These are phyloP conservation scores for Andrena hattorfiana DNA, from an alignment of 2,888 invertebrate species.

Conservation along the genomic window DNA sequence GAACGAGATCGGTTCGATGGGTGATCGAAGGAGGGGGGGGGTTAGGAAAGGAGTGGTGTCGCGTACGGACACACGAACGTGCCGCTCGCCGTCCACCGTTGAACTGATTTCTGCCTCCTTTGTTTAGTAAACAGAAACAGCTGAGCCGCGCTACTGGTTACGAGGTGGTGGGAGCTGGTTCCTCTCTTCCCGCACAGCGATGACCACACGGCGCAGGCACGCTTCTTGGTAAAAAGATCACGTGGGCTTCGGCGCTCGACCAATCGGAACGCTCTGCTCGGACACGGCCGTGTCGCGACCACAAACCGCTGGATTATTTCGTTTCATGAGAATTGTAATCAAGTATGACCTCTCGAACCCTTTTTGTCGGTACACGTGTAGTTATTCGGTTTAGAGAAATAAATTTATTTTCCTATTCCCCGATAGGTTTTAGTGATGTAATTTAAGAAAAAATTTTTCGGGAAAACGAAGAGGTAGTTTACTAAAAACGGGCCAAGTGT, in stretches of 20 bases:
- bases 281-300: background rate
- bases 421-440: too few relatives aligned
- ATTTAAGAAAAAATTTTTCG: too few relatives aligned
- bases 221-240: conserved; percentile 20
- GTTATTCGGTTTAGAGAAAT: too few relatives aligned
- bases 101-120: conserved; percentile 80
- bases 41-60: conserved; percentile 46
- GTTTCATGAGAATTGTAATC: too few relatives aligned
- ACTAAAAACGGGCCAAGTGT: too few relatives aligned
- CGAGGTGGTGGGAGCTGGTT: conserved; percentile 46
- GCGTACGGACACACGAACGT: conserved; percentile 65
- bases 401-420: too few relatives aligned
- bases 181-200: conserved; percentile 22
- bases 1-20: conserved; percentile 38
- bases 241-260: conserved; percentile 33
- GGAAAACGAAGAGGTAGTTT: too few relatives aligned
- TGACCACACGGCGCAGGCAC: conserved; percentile 50
- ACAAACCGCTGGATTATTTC: background rate
- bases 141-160: conserved; percentile 77
- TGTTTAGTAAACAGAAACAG: conserved; percentile 85
- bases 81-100: conserved; percentile 73
- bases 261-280: background rate
- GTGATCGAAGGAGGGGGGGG: conserved; percentile 21
- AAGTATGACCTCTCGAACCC: too few relatives aligned
- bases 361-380: too few relatives aligned